Evolutionary conservation across 2,113 vertebrate genomes (phyloP).

Genomic region (Microtus ochrogaster): DNA sequence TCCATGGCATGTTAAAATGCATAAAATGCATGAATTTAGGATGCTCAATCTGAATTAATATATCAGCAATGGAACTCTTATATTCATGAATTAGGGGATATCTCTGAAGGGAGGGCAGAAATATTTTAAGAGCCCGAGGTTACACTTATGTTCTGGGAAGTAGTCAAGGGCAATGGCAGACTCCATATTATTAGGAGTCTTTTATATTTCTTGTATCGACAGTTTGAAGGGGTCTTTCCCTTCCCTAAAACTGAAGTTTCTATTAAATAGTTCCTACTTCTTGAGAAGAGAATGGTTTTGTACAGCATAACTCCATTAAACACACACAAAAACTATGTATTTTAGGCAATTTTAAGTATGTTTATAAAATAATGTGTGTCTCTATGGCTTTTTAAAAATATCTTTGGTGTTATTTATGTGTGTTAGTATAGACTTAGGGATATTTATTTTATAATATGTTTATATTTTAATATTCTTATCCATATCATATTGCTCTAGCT

Average conservation of each 20-base stretch:
- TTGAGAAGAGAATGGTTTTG: neutral
- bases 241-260: neutral
- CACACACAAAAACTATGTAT: neutral
- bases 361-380: neutral
- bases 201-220: neutral
- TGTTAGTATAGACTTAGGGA: neutral
- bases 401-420: neutral
- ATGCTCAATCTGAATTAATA: neutral
- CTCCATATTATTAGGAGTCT: neutral
- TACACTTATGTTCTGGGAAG: neutral
- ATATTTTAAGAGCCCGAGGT: neutral
- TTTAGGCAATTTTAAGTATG: neutral
- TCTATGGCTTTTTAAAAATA: neutral
- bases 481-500: neutral
- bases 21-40: neutral
- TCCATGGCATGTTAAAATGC: neutral
- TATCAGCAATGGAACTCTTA: neutral
- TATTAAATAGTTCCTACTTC: neutral
- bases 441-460: conserved; percentile 16
- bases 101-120: too few species aligned
- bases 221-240: neutral
- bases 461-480: neutral
- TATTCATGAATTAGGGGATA: neutral
- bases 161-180: neutral
- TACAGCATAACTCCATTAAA: neutral